Percentiles rank a stretch among this genome's conserved stretches.
These are phyloP conservation scores for Lasioglossum zephyrum DNA, from an alignment of 2,888 invertebrate species.

Conservation along the genomic window DNA sequence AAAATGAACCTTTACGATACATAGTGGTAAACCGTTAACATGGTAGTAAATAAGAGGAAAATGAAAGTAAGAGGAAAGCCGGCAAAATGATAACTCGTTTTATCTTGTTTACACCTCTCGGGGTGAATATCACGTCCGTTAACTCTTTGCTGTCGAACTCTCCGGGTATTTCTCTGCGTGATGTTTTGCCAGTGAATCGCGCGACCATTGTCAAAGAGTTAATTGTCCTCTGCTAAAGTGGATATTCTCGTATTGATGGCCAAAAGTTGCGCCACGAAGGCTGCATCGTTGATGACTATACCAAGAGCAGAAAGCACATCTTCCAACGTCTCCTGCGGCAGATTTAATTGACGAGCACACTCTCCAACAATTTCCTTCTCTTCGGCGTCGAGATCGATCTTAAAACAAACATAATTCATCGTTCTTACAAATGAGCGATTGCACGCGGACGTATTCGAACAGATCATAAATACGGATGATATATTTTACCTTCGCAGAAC, in stretches of 20 bases:
- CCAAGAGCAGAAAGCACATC: slow-evolving; percentile 88
- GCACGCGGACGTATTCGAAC: background rate
- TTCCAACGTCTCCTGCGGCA: slow-evolving; percentile 87
- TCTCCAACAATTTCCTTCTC: slow-evolving; percentile 87
- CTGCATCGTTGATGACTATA: slow-evolving; percentile 88
- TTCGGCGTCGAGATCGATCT: slow-evolving; percentile 83
- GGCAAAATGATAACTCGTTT: slow-evolving; percentile 75
- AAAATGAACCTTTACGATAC: slow-evolving; percentile 46
- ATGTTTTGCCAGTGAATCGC: background rate
- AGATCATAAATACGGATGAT: background rate
- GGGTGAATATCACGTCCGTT: slow-evolving; percentile 73
- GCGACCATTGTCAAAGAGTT: slow-evolving; percentile 81
- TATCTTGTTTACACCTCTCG: slow-evolving; percentile 62
- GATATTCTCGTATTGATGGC: slow-evolving; percentile 93
- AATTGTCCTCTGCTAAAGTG: slow-evolving; percentile 90
- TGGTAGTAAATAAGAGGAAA: slow-evolving; percentile 69
- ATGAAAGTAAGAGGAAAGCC: slow-evolving; percentile 79
- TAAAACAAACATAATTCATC: background rate
- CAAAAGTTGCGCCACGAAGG: slow-evolving; percentile 91
- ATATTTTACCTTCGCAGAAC: slow-evolving; percentile 86
- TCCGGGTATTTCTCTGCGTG: background rate
- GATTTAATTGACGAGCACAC: slow-evolving; percentile 91
- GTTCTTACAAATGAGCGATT: background rate
- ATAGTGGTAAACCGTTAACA: slow-evolving; percentile 55
- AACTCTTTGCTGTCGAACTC: background rate